Base-by-base conservation (phyloP, 2,888 invertebrate genomes). In the Lobophora halterata region DNA sequence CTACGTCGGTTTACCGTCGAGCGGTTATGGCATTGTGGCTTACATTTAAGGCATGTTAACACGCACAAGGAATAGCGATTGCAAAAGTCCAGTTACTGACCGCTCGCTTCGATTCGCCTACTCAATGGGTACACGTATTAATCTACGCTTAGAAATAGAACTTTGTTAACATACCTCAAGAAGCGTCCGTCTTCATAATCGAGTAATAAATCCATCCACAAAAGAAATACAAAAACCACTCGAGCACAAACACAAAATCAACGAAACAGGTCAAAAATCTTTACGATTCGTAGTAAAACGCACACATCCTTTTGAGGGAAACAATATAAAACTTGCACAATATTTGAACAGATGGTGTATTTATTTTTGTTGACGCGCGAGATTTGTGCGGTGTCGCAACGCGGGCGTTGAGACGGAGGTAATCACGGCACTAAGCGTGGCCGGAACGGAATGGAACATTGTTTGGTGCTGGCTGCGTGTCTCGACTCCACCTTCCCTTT, bases 31-130 rank as follows among this genome's bases (percentile, higher is more conserved):
- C 58, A 61, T 54, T 61, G 63, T 62, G 64, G 60, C 67, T 69
- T 64, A 75, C 82, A 66, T 75, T 73, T 78, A 82, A 71, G 82
- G 85, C 67, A 69, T 59, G 68, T 62, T 65, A 66, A 68, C 71
- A 85, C 85, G 81, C 78, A 60, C 65, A 70, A 61, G 70, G 86
- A 83, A 85, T 86, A 77, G 71, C 66, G 76, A 87, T 85, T 85
- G 73, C 77, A 73, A 83, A 82, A 86, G 86, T 86, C 83, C 86
- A 73, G 86, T 86, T 85, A 85, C 61, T 65, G 70, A 65, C 71
- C 58, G 43, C 41, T 31, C 49, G 49, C 45, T 34, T 46, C 43
- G 26, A 50, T 55, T 43, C 49, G 35, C 46, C 34, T 46, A 48
- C 50, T 49, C 46, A 57, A 55, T 39, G 37, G 44, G 47, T 50